These are phyloP conservation scores for Paralvinella palmiformis DNA, from an alignment of 1,140 invertebrate species.

Conservation along the genomic window DNA sequence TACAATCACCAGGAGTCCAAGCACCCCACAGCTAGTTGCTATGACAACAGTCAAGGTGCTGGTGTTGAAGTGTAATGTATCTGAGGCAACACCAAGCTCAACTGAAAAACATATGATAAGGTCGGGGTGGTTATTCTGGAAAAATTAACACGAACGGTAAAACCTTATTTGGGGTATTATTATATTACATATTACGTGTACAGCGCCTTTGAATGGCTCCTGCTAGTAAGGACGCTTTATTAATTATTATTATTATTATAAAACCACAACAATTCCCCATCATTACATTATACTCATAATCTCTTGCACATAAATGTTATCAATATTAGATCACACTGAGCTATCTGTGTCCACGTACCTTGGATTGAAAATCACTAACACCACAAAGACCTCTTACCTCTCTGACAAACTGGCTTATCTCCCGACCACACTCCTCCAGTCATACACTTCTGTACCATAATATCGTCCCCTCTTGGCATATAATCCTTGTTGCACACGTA, in stretches of 20 bases:
- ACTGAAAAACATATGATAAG: background rate
- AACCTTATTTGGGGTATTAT: too few relatives aligned
- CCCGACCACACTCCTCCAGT: slow-evolving; percentile 24
- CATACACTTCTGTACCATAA: slow-evolving; percentile 25
- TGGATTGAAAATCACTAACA: background rate
- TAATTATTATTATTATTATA: too few relatives aligned
- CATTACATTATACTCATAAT: too few relatives aligned
- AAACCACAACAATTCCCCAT: too few relatives aligned
- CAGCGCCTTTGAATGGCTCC: too few relatives aligned
- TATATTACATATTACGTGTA: too few relatives aligned
- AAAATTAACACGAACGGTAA: too few relatives aligned
- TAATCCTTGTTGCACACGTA: slow-evolving; percentile 32
- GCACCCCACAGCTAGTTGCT: slow-evolving; percentile 42
- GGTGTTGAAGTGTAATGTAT: background rate
- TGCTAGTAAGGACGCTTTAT: too few relatives aligned
- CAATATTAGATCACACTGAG: background rate
- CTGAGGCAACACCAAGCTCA: background rate
- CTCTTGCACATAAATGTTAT: too few relatives aligned
- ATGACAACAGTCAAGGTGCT: slow-evolving; percentile 38
- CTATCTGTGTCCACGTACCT: background rate
- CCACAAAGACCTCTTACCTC: slow-evolving; percentile 20
- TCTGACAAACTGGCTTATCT: slow-evolving; percentile 27
- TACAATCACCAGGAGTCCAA: slow-evolving; percentile 40
- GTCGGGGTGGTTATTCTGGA: background rate
- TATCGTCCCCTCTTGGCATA: slow-evolving; percentile 18